Evolutionary conservation across 2,113 vertebrate genomes (phyloP).

Genomic region (Crotalus horridus): DNA sequence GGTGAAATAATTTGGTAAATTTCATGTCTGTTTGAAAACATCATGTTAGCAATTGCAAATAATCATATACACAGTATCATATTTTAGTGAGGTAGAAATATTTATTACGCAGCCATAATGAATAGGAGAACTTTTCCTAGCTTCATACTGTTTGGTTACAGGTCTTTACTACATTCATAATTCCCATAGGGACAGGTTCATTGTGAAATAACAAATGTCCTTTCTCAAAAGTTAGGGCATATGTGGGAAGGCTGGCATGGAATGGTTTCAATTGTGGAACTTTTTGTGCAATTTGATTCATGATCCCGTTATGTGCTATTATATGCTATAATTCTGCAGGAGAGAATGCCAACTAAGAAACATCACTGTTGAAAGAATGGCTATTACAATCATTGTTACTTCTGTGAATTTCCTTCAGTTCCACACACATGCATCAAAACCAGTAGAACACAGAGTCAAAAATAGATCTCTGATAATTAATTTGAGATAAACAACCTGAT

Average conservation of each 20-base stretch:
- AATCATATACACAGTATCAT: neutral
- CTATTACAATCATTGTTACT: neutral
- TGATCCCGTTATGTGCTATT: neutral
- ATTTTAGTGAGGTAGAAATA: neutral
- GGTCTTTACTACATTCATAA: neutral
- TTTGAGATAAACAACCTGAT: constrained; percentile 39
- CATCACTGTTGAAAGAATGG: neutral
- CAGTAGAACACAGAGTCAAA: neutral
- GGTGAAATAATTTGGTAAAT: neutral
- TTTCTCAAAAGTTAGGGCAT: neutral
- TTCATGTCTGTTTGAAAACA: neutral
- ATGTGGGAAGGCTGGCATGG: neutral
- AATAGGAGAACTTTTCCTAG: neutral
- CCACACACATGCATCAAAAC: constrained; percentile 14
- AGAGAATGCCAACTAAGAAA: neutral
- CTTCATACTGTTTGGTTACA: neutral
- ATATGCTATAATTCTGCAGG: constrained; percentile 19
- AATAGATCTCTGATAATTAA: constrained; percentile 22
- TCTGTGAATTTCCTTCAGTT: constrained; percentile 6
- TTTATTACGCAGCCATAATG: neutral
- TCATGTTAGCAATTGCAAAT: neutral
- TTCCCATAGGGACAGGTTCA: neutral
- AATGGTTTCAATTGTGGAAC: neutral
- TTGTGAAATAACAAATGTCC: neutral
- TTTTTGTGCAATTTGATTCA: neutral